A percentile compares a stretch with the other conserved stretches of the same genome.
phyloP scores from a whole-genome alignment of 2,113 vertebrate genomes.

The Leptodactylus fuscus region DNA sequence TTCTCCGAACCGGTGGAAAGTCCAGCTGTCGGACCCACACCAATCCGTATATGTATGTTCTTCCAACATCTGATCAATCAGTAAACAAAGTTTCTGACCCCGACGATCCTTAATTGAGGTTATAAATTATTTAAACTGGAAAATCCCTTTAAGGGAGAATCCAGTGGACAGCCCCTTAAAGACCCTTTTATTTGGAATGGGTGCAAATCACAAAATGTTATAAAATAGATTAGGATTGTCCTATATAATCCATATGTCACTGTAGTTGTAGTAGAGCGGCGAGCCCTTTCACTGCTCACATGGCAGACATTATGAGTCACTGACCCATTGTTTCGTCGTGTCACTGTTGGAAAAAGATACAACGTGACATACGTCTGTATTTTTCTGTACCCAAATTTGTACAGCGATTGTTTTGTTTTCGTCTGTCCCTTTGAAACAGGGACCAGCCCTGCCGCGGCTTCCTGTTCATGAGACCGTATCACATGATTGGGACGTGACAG shows the following conservation, averaged over 20 bases:
- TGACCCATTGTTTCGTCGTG: constrained; percentile 26
- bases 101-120: no score
- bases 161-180: neutral
- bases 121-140: no score
- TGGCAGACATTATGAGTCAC: constrained; percentile 28
- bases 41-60: no score
- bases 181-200: neutral
- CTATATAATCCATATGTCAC: neutral
- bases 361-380: constrained; percentile 36
- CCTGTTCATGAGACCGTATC: constrained; percentile 49
- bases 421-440: constrained; percentile 35
- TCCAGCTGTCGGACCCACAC: no score
- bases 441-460: constrained; percentile 36
- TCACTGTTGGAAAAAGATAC: constrained; percentile 30
- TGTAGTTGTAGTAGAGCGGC: neutral
- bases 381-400: neutral
- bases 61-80: no score
- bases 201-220: neutral
- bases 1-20: no score
- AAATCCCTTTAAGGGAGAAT: no score
- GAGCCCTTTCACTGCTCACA: neutral
- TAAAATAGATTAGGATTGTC: neutral
- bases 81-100: no score
- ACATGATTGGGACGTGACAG: constrained; percentile 23
- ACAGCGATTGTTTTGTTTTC: constrained; percentile 33